A percentile compares a stretch with the other conserved stretches of the same genome.
phyloP scores from a whole-genome alignment of 2,797 vertebrate genomes.

The Anguilla obscura region DNA sequence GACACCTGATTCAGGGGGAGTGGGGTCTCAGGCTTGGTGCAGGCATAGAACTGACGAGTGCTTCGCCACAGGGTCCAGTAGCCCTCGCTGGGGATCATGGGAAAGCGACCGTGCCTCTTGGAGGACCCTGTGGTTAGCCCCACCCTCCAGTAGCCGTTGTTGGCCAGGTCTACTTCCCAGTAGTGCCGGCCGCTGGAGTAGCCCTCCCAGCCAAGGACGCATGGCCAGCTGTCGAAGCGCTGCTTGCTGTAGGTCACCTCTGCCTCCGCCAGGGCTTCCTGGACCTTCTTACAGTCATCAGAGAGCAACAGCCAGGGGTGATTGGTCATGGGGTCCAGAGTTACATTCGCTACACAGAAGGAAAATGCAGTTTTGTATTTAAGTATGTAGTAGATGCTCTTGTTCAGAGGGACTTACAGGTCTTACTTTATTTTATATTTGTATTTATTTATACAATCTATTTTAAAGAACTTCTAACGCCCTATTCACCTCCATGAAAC shows the following conservation, averaged over 20 bases:
- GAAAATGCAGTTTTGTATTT: background rate
- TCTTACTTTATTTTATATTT: too few relatives aligned
- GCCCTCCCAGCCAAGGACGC: slow-evolving; percentile 56
- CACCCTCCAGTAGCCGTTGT: slow-evolving; percentile 58
- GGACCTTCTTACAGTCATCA: slow-evolving; percentile 53
- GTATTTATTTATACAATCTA: background rate
- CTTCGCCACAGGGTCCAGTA: slow-evolving; percentile 58
- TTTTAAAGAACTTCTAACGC: background rate
- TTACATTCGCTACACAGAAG: slow-evolving; percentile 47
- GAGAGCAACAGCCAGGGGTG: slow-evolving; percentile 58
- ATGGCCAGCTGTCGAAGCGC: slow-evolving; percentile 56
- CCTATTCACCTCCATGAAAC: background rate
- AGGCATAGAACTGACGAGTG: slow-evolving; percentile 54
- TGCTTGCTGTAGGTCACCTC: slow-evolving; percentile 42
- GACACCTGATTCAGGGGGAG: slow-evolving; percentile 43
- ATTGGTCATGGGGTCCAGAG: slow-evolving; percentile 55
- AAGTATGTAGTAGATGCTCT: background rate
- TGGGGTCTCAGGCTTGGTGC: slow-evolving; percentile 47
- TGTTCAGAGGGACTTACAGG: background rate
- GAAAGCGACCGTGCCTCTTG: slow-evolving; percentile 51
- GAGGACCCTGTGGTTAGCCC: slow-evolving; percentile 51
- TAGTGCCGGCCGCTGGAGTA: slow-evolving; percentile 53
- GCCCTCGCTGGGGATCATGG: slow-evolving; percentile 48
- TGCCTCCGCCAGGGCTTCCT: slow-evolving; percentile 39
- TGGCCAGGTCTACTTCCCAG: slow-evolving; percentile 57